phyloP scores from a whole-genome alignment of 2,113 vertebrate genomes.

The Xiphorhynchus elegans region DNA sequence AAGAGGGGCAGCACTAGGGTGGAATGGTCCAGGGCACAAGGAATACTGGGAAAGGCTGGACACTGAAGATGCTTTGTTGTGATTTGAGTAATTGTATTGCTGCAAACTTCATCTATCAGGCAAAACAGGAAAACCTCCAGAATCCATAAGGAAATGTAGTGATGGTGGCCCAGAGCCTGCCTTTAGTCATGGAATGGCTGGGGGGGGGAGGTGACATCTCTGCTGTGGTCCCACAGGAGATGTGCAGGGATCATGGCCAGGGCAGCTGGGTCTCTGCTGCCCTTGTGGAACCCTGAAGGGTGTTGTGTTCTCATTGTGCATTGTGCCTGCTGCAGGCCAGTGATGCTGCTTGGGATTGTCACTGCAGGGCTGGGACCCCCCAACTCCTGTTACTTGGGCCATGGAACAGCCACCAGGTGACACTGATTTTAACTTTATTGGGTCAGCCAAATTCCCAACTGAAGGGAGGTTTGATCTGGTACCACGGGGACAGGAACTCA shows the following conservation, averaged over 20 bases:
- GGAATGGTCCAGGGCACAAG: neutral
- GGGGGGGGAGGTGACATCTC: neutral
- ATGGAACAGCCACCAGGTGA: neutral
- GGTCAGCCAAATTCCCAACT: neutral
- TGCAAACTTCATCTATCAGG: neutral
- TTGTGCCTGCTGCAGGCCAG: neutral
- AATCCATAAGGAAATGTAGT: neutral
- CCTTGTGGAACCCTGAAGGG: neutral
- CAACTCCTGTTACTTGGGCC: neutral
- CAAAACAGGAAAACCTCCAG: neutral
- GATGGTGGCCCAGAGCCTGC: neutral
- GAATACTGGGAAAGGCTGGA: neutral
- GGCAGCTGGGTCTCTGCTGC: neutral
- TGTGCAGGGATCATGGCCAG: rapidly evolving
- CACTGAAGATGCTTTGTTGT: neutral
- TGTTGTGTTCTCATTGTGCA: neutral
- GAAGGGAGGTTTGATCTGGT: neutral
- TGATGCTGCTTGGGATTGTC: neutral
- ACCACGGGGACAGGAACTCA: neutral
- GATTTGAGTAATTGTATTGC: neutral
- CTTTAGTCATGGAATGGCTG: neutral
- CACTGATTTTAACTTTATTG: neutral
- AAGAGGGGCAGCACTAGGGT: neutral
- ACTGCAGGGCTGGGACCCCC: neutral
- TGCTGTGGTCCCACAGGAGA: neutral